Evolutionary conservation across 2,797 vertebrate species (phyloP).

Genomic region (Sorex maritimensis): DNA sequence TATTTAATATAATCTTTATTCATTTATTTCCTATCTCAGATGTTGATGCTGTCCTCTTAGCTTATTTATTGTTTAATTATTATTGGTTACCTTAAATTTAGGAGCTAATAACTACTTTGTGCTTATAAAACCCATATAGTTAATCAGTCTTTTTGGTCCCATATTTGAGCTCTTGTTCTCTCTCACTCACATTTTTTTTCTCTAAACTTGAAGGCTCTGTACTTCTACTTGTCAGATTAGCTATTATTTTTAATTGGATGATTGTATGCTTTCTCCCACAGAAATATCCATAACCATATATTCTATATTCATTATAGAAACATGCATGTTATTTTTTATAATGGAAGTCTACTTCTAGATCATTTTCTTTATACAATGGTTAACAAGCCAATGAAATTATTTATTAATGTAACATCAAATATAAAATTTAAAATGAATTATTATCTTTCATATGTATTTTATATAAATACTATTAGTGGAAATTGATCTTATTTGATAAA

Average conservation of each 20-base stretch:
- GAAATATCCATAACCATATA: neutral
- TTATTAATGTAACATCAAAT: neutral
- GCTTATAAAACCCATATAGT: neutral
- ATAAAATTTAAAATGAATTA: neutral
- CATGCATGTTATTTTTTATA: too few species aligned
- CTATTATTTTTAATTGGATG: neutral
- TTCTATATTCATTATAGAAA: too few species aligned
- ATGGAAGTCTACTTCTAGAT: neutral
- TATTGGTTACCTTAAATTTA: neutral
- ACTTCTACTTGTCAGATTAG: neutral
- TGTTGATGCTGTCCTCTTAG: neutral
- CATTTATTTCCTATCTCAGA: slow-evolving; percentile 1
- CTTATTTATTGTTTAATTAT: neutral
- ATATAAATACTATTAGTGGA: neutral
- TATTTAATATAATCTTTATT: neutral
- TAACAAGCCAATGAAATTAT: neutral
- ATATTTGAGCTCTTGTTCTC: neutral
- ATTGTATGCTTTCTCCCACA: neutral
- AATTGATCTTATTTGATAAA: neutral
- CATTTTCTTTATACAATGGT: slow-evolving; percentile 2
- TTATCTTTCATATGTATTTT: slow-evolving; percentile 6
- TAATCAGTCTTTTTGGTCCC: neutral
- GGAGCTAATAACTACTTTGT: neutral
- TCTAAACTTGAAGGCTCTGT: fast-evolving
- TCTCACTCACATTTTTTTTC: neutral